Evolutionary conservation across 2,797 vertebrate species (phyloP).

Genomic region (Heterohyrax brucei): DNA sequence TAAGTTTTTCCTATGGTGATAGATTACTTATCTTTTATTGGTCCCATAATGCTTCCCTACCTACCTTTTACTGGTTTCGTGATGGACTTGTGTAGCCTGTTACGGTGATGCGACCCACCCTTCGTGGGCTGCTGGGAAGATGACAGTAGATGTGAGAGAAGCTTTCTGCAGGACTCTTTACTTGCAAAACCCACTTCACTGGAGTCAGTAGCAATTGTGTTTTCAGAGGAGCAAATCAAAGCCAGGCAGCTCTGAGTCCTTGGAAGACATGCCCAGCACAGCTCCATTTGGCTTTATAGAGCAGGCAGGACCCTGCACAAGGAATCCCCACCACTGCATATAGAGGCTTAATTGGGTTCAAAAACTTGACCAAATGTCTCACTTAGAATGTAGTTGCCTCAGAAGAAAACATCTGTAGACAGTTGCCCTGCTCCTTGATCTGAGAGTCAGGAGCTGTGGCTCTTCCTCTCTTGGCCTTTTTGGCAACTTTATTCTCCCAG

Average conservation of each 20-base stretch:
- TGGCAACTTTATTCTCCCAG: neutral
- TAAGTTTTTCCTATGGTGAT: neutral
- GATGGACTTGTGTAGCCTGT: neutral
- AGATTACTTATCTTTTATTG: neutral
- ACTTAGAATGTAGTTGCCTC: neutral
- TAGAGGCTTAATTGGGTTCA: slow-evolving; percentile 44
- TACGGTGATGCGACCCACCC: slow-evolving; percentile 78
- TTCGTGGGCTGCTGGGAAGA: slow-evolving; percentile 62
- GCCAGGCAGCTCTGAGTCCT: neutral
- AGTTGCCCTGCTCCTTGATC: neutral
- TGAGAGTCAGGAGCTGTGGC: neutral
- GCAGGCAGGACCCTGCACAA: neutral
- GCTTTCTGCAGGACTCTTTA: neutral
- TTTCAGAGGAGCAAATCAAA: accelerated
- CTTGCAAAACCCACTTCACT: slow-evolving; percentile 40
- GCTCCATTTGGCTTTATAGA: slow-evolving; percentile 85
- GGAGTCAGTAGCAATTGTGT: slow-evolving; percentile 89
- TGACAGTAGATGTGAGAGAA: neutral
- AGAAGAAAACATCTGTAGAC: slow-evolving; percentile 57
- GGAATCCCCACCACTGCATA: slow-evolving; percentile 85
- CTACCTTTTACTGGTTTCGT: too few species aligned
- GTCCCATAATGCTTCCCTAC: neutral
- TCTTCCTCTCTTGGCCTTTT: neutral
- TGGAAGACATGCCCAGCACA: neutral
- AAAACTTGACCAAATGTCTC: slow-evolving; percentile 88